Conservation (phyloP, 2,113 vertebrate species). For the Bothrops jararaca region DNA sequence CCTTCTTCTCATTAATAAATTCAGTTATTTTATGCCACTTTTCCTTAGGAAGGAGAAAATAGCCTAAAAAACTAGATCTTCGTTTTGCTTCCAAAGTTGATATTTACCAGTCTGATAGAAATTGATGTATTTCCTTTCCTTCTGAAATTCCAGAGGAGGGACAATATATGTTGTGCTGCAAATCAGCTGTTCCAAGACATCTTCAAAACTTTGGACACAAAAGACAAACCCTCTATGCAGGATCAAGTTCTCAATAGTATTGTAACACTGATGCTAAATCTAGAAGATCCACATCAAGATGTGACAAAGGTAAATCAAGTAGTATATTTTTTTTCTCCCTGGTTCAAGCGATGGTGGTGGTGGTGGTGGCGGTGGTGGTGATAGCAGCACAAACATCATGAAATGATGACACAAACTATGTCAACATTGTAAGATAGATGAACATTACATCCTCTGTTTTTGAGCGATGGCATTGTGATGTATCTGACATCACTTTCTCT, state of each 20-base stretch:
- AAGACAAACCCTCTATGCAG: constrained; percentile 23
- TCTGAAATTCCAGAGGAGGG: constrained; percentile 19
- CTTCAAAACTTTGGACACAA: constrained; percentile 4
- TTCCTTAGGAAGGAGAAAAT: background rate
- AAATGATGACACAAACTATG: background rate
- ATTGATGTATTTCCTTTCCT: background rate
- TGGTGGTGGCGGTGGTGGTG: too few relatives aligned
- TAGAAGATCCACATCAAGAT: constrained; percentile 13
- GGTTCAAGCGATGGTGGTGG: background rate
- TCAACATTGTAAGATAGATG: background rate
- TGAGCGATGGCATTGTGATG: background rate
- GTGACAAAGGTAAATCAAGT: background rate
- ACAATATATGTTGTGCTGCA: constrained; percentile 19
- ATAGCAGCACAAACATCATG: background rate
- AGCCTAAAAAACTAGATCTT: background rate
- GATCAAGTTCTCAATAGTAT: background rate
- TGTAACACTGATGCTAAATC: constrained; percentile 15
- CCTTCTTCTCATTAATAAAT: background rate
- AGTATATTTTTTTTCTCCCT: background rate
- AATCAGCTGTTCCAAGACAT: constrained; percentile 26
- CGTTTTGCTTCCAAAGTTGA: background rate
- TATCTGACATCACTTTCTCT: background rate
- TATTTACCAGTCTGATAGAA: background rate
- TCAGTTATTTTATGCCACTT: background rate
- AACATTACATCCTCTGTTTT: background rate